These are phyloP conservation scores for Hydrozoanthus tunicans DNA, from an alignment of 64 coral and sea anemone species.

Conservation along the genomic window DNA sequence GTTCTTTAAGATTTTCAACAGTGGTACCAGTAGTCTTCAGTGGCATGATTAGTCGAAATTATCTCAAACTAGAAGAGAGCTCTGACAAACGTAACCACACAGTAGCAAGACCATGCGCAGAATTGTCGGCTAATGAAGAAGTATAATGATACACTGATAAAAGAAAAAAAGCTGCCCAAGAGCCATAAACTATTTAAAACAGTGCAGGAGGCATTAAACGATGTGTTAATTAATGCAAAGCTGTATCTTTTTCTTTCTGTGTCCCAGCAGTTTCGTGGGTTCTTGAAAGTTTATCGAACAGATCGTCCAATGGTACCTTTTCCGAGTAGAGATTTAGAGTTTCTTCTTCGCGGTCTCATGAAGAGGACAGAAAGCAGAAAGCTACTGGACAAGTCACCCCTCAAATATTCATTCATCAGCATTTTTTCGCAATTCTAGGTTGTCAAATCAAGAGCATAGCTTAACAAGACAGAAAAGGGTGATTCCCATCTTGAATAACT, in stretches of 20 bases:
- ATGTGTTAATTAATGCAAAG: slow-evolving; percentile 50
- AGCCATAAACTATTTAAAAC: slow-evolving; percentile 38
- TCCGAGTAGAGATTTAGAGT: slow-evolving; percentile 45
- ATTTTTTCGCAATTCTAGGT: slow-evolving; percentile 32
- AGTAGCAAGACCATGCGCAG: not conserved
- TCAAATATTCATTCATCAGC: slow-evolving; percentile 28
- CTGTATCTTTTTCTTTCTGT: slow-evolving; percentile 59
- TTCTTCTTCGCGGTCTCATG: slow-evolving; percentile 56
- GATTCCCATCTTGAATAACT: slow-evolving; percentile 28
- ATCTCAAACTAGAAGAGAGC: slow-evolving; percentile 3
- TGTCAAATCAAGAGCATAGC: slow-evolving; percentile 52
- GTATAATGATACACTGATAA: slow-evolving; percentile 29
- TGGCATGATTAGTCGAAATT: not conserved
- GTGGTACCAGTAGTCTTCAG: not conserved
- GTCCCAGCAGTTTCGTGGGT: slow-evolving; percentile 48
- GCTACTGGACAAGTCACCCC: slow-evolving; percentile 45
- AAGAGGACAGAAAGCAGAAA: slow-evolving; percentile 26
- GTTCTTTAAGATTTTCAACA: not conserved
- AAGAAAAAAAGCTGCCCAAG: slow-evolving; percentile 26
- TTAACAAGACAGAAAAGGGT: slow-evolving; percentile 42
- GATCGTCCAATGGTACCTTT: slow-evolving; percentile 63
- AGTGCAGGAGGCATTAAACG: slow-evolving; percentile 41
- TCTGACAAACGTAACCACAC: not conserved
- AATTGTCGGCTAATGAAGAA: not conserved
- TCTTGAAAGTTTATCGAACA: slow-evolving; percentile 48